Percentiles rank a stretch among this genome's conserved stretches.
These are phyloP conservation scores for Gastrophysa polygoni DNA, from an alignment of 2,888 invertebrate genomes.

Conservation along the genomic window DNA sequence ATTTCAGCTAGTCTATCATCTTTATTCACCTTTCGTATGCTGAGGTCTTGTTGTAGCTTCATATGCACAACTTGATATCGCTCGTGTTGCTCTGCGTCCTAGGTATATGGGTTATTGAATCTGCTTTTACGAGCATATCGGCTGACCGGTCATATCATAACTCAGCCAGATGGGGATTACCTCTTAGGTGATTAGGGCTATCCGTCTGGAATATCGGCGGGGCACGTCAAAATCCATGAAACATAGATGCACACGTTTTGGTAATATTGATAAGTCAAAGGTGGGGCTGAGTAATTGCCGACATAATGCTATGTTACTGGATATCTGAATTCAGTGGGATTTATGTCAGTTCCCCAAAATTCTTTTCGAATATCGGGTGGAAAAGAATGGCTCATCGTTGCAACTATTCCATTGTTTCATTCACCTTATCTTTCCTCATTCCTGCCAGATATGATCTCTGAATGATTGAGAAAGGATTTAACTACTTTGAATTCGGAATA, in stretches of 20 bases:
- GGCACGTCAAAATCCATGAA: conserved; percentile 46
- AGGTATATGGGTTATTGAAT: conserved; percentile 57
- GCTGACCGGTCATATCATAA: conserved; percentile 58
- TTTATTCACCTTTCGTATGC: too few relatives aligned
- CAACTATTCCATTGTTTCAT: too few relatives aligned
- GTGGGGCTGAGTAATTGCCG: conserved; percentile 11
- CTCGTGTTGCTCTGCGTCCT: conserved; percentile 22
- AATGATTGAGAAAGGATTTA: too few relatives aligned
- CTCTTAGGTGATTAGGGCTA: conserved; percentile 60
- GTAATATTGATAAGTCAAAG: conserved; percentile 34
- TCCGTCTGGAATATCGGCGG: conserved; percentile 55
- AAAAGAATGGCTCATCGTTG: too few relatives aligned
- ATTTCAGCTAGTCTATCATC: too few relatives aligned
- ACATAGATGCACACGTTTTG: conserved; percentile 42
- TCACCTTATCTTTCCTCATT: too few relatives aligned
- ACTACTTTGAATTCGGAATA: too few relatives aligned
- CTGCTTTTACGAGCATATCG: conserved; percentile 55
- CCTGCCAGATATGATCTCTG: too few relatives aligned
- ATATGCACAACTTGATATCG: neutral
- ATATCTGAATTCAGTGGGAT: neutral
- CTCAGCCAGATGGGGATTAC: conserved; percentile 57
- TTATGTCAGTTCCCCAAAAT: neutral
- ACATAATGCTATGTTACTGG: neutral
- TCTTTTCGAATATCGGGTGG: too few relatives aligned
- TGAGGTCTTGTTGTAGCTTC: too few relatives aligned